phyloP scores from a whole-genome alignment of 1,140 invertebrate species.

The Leucophenga varia region DNA sequence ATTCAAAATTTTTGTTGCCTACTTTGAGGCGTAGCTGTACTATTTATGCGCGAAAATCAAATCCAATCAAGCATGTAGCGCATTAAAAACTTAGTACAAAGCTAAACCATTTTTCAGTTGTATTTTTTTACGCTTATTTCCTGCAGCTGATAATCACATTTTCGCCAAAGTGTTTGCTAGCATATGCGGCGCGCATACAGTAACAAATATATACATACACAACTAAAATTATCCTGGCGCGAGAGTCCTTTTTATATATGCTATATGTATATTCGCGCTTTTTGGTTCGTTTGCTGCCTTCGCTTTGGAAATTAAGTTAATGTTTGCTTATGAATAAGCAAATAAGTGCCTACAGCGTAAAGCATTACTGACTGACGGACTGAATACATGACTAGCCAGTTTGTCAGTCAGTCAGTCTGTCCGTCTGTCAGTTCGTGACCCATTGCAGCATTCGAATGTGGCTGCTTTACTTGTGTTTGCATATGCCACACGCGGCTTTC shows the following conservation, averaged over 20 bases:
- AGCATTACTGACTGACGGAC: slow-evolving; percentile 29
- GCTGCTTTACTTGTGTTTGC: slow-evolving; percentile 44
- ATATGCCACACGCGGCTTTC: slow-evolving; percentile 39
- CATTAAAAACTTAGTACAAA: no score
- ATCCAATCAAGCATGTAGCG: no score
- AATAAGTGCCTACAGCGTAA: slow-evolving; percentile 42
- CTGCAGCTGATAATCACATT: slow-evolving; percentile 45
- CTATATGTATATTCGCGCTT: no score
- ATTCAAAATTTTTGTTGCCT: no score
- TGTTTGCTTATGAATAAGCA: slow-evolving; percentile 56
- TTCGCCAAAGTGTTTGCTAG: slow-evolving; percentile 38
- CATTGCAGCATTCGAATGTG: background rate
- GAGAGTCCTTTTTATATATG: no score
- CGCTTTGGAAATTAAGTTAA: slow-evolving; percentile 50
- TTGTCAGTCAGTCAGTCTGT: no score
- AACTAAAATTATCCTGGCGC: no score
- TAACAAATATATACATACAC: background rate
- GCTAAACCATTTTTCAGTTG: no score
- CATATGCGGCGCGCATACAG: slow-evolving; percentile 1
- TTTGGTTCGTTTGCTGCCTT: background rate
- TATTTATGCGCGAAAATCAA: no score
- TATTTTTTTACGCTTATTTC: slow-evolving; percentile 3
- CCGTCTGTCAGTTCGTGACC: no score
- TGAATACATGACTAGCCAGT: slow-evolving; percentile 1
- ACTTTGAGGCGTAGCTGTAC: no score